Evolutionary conservation across 2,888 invertebrate genomes (phyloP).

Genomic region (Mongoloraphidia duomilia): DNA sequence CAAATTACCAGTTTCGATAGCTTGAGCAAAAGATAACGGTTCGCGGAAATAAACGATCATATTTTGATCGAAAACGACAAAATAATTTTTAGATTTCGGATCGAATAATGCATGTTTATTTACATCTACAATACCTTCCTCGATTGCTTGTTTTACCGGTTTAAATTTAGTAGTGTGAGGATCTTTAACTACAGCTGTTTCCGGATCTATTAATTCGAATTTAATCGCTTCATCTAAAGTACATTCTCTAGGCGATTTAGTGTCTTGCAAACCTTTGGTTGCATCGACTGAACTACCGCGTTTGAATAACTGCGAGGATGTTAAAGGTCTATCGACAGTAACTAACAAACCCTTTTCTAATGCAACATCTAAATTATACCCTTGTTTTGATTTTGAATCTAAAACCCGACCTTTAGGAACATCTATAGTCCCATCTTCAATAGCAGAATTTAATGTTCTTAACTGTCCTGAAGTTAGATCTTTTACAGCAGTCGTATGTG

Average conservation of each 20-base stretch:
- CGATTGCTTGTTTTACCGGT: slow-evolving; percentile 48
- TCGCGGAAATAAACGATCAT: slow-evolving; percentile 56
- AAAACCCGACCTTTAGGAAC: slow-evolving; percentile 57
- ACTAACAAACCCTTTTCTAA: slow-evolving; percentile 63
- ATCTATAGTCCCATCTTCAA: slow-evolving; percentile 68
- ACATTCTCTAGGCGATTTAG: slow-evolving; percentile 47
- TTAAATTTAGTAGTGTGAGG: slow-evolving; percentile 61
- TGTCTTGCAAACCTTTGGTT: slow-evolving; percentile 19
- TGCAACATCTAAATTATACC: slow-evolving; percentile 63
- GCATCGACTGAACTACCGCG: slow-evolving; percentile 22
- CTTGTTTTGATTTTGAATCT: slow-evolving; percentile 64
- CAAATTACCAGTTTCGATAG: slow-evolving; percentile 59
- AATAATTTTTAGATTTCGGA: slow-evolving; percentile 50
- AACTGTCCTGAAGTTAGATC: slow-evolving; percentile 55
- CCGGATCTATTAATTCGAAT: slow-evolving; percentile 63
- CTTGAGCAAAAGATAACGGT: slow-evolving; percentile 66
- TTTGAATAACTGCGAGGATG: slow-evolving; percentile 24
- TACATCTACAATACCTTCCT: slow-evolving; percentile 50
- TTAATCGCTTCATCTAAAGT: slow-evolving; percentile 71
- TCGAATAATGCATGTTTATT: slow-evolving; percentile 59
- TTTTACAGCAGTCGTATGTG: slow-evolving; percentile 59
- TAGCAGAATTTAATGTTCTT: slow-evolving; percentile 55
- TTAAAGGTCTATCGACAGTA: slow-evolving; percentile 57
- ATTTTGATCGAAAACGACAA: slow-evolving; percentile 62
- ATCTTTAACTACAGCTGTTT: slow-evolving; percentile 64